Percentiles rank a stretch among this genome's conserved stretches.
phyloP scores from a whole-genome alignment of 2,888 invertebrate species.

The Emesis furor region DNA sequence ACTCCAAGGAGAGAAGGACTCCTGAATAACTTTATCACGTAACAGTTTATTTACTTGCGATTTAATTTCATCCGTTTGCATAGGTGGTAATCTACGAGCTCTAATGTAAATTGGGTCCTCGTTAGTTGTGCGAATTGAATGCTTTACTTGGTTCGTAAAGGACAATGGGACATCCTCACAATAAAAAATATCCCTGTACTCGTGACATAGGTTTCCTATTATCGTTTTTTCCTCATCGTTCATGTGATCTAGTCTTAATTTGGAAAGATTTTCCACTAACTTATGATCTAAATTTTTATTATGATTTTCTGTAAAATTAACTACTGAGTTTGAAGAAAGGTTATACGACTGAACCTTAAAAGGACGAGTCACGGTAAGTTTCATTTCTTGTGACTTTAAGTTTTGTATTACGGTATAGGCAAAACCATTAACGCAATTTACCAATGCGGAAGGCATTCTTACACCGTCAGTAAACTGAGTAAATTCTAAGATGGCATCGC shows the following conservation, averaged over 20 bases:
- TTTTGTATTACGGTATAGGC: not conserved
- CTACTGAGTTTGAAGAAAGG: not conserved
- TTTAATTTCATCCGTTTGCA: conserved; percentile 75
- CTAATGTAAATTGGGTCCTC: conserved; percentile 75
- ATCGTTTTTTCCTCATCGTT: conserved; percentile 75
- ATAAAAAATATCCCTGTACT: conserved; percentile 77
- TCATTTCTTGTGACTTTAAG: not conserved
- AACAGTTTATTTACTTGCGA: conserved; percentile 77
- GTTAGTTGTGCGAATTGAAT: conserved; percentile 77
- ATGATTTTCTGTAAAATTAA: not conserved
- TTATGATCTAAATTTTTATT: not conserved
- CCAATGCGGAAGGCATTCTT: not conserved
- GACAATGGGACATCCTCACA: conserved; percentile 73
- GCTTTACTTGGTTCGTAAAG: conserved; percentile 75
- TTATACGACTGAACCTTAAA: not conserved
- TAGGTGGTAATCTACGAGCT: conserved; percentile 73
- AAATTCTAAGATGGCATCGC: not conserved
- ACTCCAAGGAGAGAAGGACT: conserved; percentile 78
- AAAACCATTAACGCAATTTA: not conserved
- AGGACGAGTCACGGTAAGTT: conserved; percentile 2
- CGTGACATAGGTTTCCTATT: conserved; percentile 56
- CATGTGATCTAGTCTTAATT: conserved; percentile 67
- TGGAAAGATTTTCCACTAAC: conserved; percentile 36
- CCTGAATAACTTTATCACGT: conserved; percentile 77
- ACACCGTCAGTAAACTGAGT: not conserved